Evolutionary conservation across 1,140 invertebrate genomes (phyloP).

Genomic region (Lepidotrigona ventralis): DNA sequence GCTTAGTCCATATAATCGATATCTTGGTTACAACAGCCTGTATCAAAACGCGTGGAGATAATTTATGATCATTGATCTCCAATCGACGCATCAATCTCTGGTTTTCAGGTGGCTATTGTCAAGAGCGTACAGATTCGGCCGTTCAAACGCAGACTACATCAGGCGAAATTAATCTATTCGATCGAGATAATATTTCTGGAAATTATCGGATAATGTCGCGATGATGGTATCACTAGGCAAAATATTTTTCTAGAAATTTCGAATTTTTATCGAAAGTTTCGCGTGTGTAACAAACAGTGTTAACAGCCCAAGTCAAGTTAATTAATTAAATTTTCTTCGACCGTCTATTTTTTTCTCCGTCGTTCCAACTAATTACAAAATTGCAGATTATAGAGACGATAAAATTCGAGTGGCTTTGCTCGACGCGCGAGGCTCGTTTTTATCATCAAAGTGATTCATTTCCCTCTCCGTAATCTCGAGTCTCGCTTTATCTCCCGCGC

Average conservation of each 20-base stretch:
- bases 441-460: not conserved
- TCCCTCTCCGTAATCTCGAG: not conserved
- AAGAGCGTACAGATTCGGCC: not conserved
- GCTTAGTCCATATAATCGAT: not conserved
- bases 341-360: no score
- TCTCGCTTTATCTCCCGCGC: not conserved
- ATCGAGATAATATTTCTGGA: not conserved
- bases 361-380: not conserved
- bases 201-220: not conserved
- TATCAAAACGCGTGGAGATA: not conserved
- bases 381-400: not conserved
- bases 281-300: not conserved
- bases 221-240: no score
- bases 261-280: not conserved
- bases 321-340: not conserved
- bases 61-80: not conserved
- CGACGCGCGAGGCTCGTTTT: not conserved
- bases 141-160: not conserved
- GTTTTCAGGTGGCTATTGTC: not conserved
- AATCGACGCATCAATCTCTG: not conserved
- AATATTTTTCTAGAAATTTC: not conserved
- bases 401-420: not conserved
- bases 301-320: not conserved
- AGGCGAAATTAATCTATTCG: not conserved
- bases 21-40: not conserved